These are phyloP conservation scores for Corythoichthys intestinalis DNA, from an alignment of 2,113 vertebrate genomes.

Conservation along the genomic window DNA sequence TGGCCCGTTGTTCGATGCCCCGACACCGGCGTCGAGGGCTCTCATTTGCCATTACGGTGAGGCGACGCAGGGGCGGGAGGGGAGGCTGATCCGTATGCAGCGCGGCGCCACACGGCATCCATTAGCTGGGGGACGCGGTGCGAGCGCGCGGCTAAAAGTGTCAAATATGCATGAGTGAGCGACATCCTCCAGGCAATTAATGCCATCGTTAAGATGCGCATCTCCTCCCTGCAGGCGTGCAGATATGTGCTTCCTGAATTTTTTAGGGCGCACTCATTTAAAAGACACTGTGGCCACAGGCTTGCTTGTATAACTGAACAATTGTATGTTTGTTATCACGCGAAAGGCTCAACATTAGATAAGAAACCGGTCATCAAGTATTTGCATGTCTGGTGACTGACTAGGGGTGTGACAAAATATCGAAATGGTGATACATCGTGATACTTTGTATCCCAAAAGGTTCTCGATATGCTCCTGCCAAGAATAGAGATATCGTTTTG, in stretches of 20 bases:
- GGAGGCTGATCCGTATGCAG: slow-evolving; percentile 51
- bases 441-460: too few species aligned
- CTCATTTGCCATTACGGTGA: slow-evolving; percentile 46
- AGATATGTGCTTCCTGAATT: slow-evolving; percentile 31
- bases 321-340: background rate
- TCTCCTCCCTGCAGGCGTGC: slow-evolving; percentile 9
- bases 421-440: too few species aligned
- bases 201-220: slow-evolving; percentile 38
- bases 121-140: slow-evolving; percentile 39
- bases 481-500: too few species aligned
- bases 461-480: too few species aligned
- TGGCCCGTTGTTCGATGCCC: slow-evolving; percentile 42
- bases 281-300: slow-evolving; percentile 31
- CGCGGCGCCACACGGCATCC: slow-evolving; percentile 31
- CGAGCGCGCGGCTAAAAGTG: slow-evolving; percentile 19
- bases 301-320: slow-evolving; percentile 13
- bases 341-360: background rate
- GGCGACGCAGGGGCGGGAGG: slow-evolving; percentile 19
- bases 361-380: background rate
- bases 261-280: slow-evolving; percentile 45
- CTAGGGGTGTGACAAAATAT: too few species aligned
- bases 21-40: slow-evolving; percentile 43
- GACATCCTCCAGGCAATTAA: slow-evolving; percentile 55
- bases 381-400: too few species aligned
- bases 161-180: slow-evolving; percentile 63